phyloP scores from a whole-genome alignment of 2,113 vertebrate species.

The Thryonomys swinderianus region DNA sequence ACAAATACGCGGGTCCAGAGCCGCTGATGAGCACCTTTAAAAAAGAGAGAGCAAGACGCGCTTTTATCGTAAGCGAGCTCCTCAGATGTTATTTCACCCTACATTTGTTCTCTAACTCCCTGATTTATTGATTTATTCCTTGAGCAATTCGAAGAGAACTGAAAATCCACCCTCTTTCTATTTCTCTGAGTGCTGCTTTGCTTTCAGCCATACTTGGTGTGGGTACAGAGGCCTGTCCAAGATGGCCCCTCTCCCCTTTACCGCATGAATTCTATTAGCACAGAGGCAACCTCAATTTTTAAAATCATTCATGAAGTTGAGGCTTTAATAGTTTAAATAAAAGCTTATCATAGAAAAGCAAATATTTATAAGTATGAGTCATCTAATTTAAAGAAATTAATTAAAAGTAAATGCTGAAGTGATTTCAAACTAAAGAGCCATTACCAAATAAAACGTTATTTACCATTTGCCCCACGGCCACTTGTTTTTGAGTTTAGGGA shows the following conservation, averaged over 20 bases:
- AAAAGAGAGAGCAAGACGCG: slow-evolving; percentile 62
- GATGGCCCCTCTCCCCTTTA: background rate
- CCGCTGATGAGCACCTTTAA: slow-evolving; percentile 30
- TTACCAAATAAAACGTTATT: slow-evolving; percentile 66
- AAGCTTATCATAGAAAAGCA: slow-evolving; percentile 79
- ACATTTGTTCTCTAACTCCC: slow-evolving; percentile 70
- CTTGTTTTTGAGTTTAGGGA: background rate
- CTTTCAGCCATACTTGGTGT: slow-evolving; percentile 59
- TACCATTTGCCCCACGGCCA: background rate
- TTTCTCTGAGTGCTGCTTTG: slow-evolving; percentile 58
- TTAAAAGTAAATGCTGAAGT: slow-evolving; percentile 75
- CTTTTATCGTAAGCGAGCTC: slow-evolving; percentile 72
- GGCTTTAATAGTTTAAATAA: slow-evolving; percentile 86
- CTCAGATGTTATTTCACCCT: slow-evolving; percentile 79
- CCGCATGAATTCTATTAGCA: slow-evolving; percentile 52
- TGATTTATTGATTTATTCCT: slow-evolving; percentile 80
- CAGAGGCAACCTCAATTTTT: slow-evolving; percentile 58
- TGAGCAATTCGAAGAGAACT: slow-evolving; percentile 75
- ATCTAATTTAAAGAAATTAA: slow-evolving; percentile 67
- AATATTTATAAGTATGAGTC: slow-evolving; percentile 80
- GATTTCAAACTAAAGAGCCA: slow-evolving; percentile 63
- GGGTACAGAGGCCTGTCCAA: background rate
- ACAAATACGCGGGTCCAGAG: slow-evolving; percentile 61
- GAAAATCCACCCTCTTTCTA: slow-evolving; percentile 56
- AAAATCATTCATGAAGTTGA: slow-evolving; percentile 75